Percentiles rank a stretch among this genome's conserved stretches.
phyloP scores from a whole-genome alignment of 2,797 vertebrate species.

The Poeciliopsis presidionis region DNA sequence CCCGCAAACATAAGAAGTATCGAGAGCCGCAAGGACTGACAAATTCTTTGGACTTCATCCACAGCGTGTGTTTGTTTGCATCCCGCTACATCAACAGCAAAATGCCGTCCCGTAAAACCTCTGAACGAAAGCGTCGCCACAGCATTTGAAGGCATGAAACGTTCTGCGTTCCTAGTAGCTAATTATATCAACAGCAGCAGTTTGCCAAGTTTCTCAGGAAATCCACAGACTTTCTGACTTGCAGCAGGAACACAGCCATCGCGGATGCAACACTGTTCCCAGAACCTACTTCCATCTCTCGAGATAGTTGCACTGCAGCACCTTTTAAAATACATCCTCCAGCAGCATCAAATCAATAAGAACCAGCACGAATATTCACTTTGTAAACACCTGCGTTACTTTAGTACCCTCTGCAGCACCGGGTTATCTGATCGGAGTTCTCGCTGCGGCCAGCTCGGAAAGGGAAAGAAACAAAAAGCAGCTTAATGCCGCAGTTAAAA shows the following conservation, averaged over 20 bases:
- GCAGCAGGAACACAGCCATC: background rate
- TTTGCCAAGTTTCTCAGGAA: background rate
- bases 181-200: background rate
- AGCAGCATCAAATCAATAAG: background rate
- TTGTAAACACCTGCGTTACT: background rate
- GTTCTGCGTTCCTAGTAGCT: background rate
- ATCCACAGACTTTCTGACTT: background rate
- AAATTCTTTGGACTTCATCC: background rate
- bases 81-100: background rate
- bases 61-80: background rate
- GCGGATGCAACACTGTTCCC: background rate
- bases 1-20: background rate
- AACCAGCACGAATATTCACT: background rate
- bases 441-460: background rate
- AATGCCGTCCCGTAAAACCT: background rate
- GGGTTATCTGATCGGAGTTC: background rate
- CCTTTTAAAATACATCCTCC: background rate
- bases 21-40: background rate
- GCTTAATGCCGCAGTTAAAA: conserved; percentile 20
- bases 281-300: background rate
- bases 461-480: background rate
- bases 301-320: background rate
- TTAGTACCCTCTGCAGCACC: background rate
- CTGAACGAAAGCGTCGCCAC: background rate
- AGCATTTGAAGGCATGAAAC: background rate